Evolutionary conservation across 1,140 invertebrate species (phyloP).

Genomic region (Drosophila nasuta): DNA sequence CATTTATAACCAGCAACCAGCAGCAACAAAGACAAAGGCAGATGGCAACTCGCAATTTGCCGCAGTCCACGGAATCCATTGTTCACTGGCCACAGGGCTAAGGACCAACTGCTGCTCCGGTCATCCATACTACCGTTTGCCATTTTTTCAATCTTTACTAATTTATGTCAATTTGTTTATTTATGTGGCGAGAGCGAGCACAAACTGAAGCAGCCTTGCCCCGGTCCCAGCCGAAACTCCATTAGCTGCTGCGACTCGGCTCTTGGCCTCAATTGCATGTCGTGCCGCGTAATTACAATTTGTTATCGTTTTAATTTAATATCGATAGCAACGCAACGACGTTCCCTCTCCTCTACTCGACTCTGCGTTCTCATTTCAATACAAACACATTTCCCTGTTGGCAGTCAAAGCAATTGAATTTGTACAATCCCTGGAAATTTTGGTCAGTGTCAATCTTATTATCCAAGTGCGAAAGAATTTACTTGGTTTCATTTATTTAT

Average conservation of each 20-base stretch:
- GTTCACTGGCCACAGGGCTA: background rate
- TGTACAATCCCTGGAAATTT: conserved; percentile 16
- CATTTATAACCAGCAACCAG: conserved; percentile 41
- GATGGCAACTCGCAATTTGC: background rate
- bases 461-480: background rate
- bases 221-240: conserved; percentile 30
- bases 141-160: conserved; percentile 52
- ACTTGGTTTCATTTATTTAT: background rate
- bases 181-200: conserved; percentile 19
- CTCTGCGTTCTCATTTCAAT: background rate
- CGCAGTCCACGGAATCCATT: too few species aligned
- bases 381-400: background rate
- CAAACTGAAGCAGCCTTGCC: conserved; percentile 1
- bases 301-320: conserved; percentile 62
- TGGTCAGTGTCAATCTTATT: conserved; percentile 2
- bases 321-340: conserved; percentile 27
- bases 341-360: background rate
- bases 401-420: conserved; percentile 25
- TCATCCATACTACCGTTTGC: conserved; percentile 6
- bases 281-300: conserved; percentile 52
- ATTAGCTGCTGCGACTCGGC: conserved; percentile 34
- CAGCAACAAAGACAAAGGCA: conserved; percentile 20
- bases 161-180: conserved; percentile 61
- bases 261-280: conserved; percentile 14
- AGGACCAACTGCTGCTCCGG: background rate